Conservation (phyloP, 2,888 invertebrate genomes). For the Julus scanicus region DNA sequence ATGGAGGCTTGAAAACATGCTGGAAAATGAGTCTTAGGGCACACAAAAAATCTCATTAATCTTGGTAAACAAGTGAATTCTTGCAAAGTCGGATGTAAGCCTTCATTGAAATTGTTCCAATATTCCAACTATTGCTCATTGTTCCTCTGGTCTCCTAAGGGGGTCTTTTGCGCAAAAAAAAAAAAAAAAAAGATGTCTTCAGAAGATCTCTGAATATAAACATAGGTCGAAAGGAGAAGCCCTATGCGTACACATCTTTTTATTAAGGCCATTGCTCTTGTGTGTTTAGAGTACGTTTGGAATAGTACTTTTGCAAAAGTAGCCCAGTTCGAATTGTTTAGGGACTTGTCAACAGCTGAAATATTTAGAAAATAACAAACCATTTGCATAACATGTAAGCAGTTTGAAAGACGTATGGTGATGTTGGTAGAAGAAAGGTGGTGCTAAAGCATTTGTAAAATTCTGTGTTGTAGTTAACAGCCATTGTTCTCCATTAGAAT, state of each 20-base stretch:
- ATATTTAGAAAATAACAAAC: too few species aligned
- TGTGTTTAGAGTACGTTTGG: too few species aligned
- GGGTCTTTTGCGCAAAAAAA: background rate
- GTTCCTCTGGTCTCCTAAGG: background rate
- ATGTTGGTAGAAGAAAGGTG: too few species aligned
- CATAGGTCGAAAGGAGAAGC: background rate
- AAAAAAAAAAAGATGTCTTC: too few species aligned
- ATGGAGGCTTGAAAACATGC: background rate
- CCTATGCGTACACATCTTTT: background rate
- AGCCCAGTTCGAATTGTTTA: too few species aligned
- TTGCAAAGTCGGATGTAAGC: background rate
- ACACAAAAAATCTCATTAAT: constrained; percentile 8
- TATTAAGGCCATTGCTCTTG: background rate
- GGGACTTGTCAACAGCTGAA: too few species aligned
- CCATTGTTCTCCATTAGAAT: too few species aligned
- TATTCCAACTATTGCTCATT: background rate
- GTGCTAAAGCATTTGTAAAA: too few species aligned
- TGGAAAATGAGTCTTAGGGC: background rate
- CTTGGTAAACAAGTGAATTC: constrained; percentile 4
- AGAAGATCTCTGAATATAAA: background rate
- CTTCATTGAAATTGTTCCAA: background rate
- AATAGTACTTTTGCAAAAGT: too few species aligned
- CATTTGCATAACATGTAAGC: too few species aligned
- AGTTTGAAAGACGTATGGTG: too few species aligned
- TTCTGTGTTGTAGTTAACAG: too few species aligned